A percentile compares a stretch with the other conserved stretches of the same genome.
phyloP scores from a whole-genome alignment of 2,113 vertebrate species.

The Seriola aureovittata region DNA sequence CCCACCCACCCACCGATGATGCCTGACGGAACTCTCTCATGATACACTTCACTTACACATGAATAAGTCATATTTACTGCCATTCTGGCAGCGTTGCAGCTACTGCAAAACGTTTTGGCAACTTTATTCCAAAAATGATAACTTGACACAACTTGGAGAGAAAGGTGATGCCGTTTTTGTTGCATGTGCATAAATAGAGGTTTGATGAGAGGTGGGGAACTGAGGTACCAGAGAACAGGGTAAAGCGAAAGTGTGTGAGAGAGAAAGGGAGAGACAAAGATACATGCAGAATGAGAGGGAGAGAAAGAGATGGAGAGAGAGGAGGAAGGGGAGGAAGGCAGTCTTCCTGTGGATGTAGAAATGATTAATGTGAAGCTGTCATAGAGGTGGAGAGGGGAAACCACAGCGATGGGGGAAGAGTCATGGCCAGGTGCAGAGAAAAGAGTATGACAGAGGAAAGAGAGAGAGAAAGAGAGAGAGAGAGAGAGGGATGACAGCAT shows the following conservation, averaged over 20 bases:
- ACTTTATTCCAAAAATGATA: conserved; percentile 16
- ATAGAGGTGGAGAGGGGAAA: conserved; percentile 79
- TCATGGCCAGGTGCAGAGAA: conserved; percentile 73
- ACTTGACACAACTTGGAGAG: conserved; percentile 17
- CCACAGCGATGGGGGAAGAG: conserved; percentile 71
- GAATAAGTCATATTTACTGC: conserved; percentile 32
- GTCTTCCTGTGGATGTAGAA: conserved; percentile 67
- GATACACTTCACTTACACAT: neutral
- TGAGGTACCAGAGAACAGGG: conserved; percentile 18
- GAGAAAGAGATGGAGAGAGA: conserved; percentile 19
- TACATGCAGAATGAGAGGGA: conserved; percentile 20
- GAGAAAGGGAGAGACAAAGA: conserved; percentile 42
- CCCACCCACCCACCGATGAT: too few relatives aligned
- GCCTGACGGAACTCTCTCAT: neutral
- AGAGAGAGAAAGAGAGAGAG: neutral
- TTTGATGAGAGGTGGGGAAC: conserved; percentile 56
- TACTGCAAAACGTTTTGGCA: conserved; percentile 31
- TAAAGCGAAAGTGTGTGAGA: conserved; percentile 26
- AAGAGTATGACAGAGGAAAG: conserved; percentile 65
- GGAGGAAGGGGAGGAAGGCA: conserved; percentile 43
- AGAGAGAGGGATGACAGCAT: neutral
- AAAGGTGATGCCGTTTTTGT: conserved; percentile 37
- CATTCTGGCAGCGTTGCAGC: neutral
- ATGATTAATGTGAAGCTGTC: conserved; percentile 85
- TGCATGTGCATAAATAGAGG: conserved; percentile 49